phyloP scores from a whole-genome alignment of 2,888 invertebrate genomes.

The Syritta pipiens region DNA sequence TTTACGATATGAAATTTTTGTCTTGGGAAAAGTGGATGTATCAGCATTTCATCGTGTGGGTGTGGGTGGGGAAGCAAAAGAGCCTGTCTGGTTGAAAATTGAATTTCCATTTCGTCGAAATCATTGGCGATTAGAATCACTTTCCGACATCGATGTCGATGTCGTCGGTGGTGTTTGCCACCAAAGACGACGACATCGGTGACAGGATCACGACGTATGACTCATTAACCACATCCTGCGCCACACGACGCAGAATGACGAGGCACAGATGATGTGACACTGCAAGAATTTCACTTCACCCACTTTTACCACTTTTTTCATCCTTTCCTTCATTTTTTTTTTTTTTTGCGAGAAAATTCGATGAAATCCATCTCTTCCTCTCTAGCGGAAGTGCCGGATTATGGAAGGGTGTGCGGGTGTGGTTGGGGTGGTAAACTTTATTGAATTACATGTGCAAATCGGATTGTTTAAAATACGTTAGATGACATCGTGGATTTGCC shows the following conservation, averaged over 20 bases:
- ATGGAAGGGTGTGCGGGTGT: not conserved
- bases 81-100: conserved; percentile 23
- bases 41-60: not conserved
- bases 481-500: conserved; percentile 8
- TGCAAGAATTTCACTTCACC: not conserved
- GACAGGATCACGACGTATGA: conserved; percentile 20
- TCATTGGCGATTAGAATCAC: conserved; percentile 45
- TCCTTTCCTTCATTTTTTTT: not conserved
- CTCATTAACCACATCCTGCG: conserved; percentile 30
- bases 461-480: conserved; percentile 4
- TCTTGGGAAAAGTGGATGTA: not conserved
- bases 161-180: not conserved
- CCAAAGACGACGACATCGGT: not conserved
- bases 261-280: conserved; percentile 26
- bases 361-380: not conserved
- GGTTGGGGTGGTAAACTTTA: conserved; percentile 6
- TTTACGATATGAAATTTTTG: conserved; percentile 23
- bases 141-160: conserved; percentile 4
- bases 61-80: not conserved
- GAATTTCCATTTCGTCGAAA: conserved; percentile 34
- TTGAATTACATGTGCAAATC: conserved; percentile 36
- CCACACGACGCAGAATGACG: conserved; percentile 12
- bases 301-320: not conserved
- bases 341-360: not conserved
- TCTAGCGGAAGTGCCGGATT: not conserved